These are phyloP conservation scores for Scalopus aquaticus DNA, from an alignment of 2,113 vertebrate genomes.

Conservation along the genomic window DNA sequence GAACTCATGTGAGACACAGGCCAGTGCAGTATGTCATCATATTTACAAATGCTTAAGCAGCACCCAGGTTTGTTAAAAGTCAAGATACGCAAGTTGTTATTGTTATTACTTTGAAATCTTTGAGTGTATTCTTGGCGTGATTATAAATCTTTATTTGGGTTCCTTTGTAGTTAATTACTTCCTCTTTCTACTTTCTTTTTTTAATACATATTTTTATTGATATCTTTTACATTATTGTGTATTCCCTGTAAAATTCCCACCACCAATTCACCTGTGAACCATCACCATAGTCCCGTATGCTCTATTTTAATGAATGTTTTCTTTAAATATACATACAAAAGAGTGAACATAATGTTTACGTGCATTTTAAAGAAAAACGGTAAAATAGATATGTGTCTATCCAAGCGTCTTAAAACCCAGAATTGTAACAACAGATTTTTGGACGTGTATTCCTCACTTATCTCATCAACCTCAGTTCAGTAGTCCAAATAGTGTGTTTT, in stretches of 20 bases:
- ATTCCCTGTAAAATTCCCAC: no score
- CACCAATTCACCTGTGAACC: no score
- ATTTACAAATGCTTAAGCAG: background rate
- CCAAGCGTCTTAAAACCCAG: background rate
- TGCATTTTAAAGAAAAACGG: background rate
- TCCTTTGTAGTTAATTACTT: background rate
- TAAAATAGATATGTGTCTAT: background rate
- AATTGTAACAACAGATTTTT: background rate
- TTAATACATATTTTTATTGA: no score
- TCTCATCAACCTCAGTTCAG: background rate
- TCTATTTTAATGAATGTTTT: no score
- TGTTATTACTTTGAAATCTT: background rate
- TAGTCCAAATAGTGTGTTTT: background rate
- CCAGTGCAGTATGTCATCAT: background rate
- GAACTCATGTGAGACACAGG: background rate
- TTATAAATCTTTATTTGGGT: background rate
- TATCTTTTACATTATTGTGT: no score
- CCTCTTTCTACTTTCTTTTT: conserved; percentile 11
- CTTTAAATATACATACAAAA: background rate
- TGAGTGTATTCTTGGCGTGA: background rate
- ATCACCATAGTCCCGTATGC: no score
- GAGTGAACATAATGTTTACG: background rate
- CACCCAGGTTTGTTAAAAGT: background rate
- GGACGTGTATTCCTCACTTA: background rate
- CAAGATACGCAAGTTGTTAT: background rate